A percentile compares a stretch with the other conserved stretches of the same genome.
phyloP scores from a whole-genome alignment of 2,888 invertebrate species.

The Smittia aterrima region DNA sequence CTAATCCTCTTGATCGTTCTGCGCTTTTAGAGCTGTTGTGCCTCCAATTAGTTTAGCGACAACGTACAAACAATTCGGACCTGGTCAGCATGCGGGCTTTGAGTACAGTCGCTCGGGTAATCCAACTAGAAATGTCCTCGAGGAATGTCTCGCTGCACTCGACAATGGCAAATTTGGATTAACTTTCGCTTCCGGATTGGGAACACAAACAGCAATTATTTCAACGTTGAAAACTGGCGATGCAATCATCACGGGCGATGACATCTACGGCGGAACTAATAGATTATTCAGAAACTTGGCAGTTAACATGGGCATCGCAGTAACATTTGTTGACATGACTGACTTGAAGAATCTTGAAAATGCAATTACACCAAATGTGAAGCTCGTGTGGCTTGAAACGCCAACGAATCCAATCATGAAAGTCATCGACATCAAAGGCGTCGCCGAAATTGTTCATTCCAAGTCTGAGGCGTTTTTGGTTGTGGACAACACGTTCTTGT shows the following conservation, averaged over 20 bases:
- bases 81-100: conserved; percentile 75
- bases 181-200: conserved; percentile 87
- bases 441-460: conserved; percentile 63
- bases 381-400: conserved; percentile 90
- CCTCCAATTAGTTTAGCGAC: conserved; percentile 88
- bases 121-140: conserved; percentile 85
- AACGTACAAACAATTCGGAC: conserved; percentile 87
- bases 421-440: conserved; percentile 79
- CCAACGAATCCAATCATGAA: conserved; percentile 95
- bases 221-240: conserved; percentile 80
- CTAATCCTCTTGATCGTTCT: neutral
- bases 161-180: conserved; percentile 85
- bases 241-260: conserved; percentile 87
- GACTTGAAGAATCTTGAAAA: conserved; percentile 63
- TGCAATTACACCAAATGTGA: conserved; percentile 78
- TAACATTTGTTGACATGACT: conserved; percentile 76
- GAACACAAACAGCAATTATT: conserved; percentile 74
- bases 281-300: conserved; percentile 67
- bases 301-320: conserved; percentile 67
- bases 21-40: conserved; percentile 65
- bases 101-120: conserved; percentile 95
- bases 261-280: conserved; percentile 93
- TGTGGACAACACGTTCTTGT: conserved; percentile 93
- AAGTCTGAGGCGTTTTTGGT: conserved; percentile 59
- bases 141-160: conserved; percentile 83